These are phyloP conservation scores for Diabrotica virgifera DNA, from an alignment of 1,140 invertebrate species.

Conservation along the genomic window DNA sequence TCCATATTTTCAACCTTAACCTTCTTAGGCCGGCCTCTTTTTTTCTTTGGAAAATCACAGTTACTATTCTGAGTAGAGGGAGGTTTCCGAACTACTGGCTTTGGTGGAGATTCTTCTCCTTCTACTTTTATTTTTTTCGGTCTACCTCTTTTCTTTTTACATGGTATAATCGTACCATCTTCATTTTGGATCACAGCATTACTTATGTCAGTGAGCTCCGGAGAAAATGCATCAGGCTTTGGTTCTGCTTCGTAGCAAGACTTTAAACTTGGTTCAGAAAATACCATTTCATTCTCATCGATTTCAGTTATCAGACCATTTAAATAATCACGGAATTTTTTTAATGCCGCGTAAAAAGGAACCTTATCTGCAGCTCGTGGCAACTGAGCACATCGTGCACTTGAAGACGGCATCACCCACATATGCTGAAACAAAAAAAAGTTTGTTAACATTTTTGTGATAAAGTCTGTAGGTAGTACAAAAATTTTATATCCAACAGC, in stretches of 20 bases:
- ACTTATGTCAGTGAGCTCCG: slow-evolving; percentile 50
- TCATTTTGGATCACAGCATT: slow-evolving; percentile 54
- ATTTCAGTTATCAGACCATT: slow-evolving; percentile 84
- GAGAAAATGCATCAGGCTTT: slow-evolving; percentile 44
- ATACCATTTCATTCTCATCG: slow-evolving; percentile 89
- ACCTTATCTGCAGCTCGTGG: slow-evolving; percentile 95
- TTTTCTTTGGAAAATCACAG: slow-evolving; percentile 72
- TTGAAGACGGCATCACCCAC: slow-evolving; percentile 98
- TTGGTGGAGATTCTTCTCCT: slow-evolving; percentile 58
- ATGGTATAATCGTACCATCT: slow-evolving; percentile 61
- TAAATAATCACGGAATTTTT: slow-evolving; percentile 93
- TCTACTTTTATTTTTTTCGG: slow-evolving; percentile 84
- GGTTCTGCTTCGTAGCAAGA: slow-evolving; percentile 56
- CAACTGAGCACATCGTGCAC: slow-evolving; percentile 91
- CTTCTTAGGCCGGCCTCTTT: slow-evolving; percentile 81
- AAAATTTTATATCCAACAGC: no score
- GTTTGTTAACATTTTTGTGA: no score
- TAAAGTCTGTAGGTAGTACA: no score
- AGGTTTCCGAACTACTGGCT: slow-evolving; percentile 56
- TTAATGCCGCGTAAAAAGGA: slow-evolving; percentile 91
- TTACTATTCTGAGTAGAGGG: slow-evolving; percentile 48
- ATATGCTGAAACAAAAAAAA: slow-evolving; percentile 69
- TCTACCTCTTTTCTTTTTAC: slow-evolving; percentile 84
- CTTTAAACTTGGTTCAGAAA: slow-evolving; percentile 74
- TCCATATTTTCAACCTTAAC: slow-evolving; percentile 57